These are phyloP conservation scores for Gymnobelideus leadbeateri DNA, from an alignment of 2,113 vertebrate genomes.

Conservation along the genomic window DNA sequence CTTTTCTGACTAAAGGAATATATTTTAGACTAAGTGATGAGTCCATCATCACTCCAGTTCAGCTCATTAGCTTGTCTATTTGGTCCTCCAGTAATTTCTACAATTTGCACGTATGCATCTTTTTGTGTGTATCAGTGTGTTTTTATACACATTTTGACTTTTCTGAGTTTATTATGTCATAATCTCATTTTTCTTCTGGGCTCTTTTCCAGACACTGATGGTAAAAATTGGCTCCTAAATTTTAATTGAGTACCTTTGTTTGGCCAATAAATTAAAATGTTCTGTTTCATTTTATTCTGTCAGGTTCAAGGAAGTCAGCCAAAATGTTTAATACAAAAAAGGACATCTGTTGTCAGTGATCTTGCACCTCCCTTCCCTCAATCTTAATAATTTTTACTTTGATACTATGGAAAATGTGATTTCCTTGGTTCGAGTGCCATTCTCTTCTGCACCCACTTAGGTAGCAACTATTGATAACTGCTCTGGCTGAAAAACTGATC, in stretches of 20 bases:
- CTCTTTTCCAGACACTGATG: conserved; percentile 70
- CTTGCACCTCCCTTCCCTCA: background rate
- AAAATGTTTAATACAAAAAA: conserved; percentile 63
- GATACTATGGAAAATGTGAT: background rate
- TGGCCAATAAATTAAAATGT: conserved; percentile 81
- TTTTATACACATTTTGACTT: conserved; percentile 66
- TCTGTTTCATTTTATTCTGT: conserved; percentile 67
- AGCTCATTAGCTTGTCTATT: background rate
- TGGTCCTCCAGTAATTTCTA: conserved; percentile 47
- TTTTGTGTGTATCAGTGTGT: conserved; percentile 35
- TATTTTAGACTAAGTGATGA: background rate
- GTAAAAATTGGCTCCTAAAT: conserved; percentile 78
- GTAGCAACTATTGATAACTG: background rate
- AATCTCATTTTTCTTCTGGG: conserved; percentile 76
- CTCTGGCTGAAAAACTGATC: background rate
- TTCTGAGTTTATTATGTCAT: conserved; percentile 69
- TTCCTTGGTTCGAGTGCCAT: background rate
- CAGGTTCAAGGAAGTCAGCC: conserved; percentile 73
- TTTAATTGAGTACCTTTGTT: conserved; percentile 82
- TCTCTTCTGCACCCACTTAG: background rate
- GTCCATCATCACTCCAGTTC: background rate
- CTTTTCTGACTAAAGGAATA: background rate
- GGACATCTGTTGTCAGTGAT: background rate
- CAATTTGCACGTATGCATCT: conserved; percentile 58
- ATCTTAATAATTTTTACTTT: background rate